Base-by-base conservation (phyloP, 2,888 invertebrate genomes). In the Bombylius major region DNA sequence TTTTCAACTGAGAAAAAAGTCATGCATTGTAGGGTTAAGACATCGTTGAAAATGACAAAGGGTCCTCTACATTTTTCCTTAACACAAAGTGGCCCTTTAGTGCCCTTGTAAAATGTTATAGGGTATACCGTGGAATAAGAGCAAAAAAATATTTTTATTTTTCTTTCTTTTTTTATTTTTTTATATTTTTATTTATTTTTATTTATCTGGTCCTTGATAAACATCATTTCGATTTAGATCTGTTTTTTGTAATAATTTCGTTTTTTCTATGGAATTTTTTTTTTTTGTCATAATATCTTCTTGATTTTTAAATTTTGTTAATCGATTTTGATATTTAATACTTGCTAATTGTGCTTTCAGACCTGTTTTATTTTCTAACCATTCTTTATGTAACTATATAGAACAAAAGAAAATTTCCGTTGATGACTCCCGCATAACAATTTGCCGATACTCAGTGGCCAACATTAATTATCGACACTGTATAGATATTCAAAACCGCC, bases 341-440 rank as follows among this genome's bases (percentile, higher is more conserved):
- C 3, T 23, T 23, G 23, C 23, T 23, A 23, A 23, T 23, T 23
- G 23, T 23, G 23, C 23, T 23, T 3, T 23, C 23, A 50, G 60
- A 58, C 59, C 66, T 61, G 64, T 66, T 6, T 71, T 69, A 53
- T 65, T 65, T 54, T 64, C 65, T n/a, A 73, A 62, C 73, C 73
- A 73, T 61, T 72, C 70, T 65, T 70, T 68, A 62, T 73, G 72
- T 66, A 72, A 69, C 73, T 73, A 60, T 7, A 55, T 53, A 42
- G 11, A 42, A 11, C 11, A 42, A 11, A 42, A 42, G 4, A 42
- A 42, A 1, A 23, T 23, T 23, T 23, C n/a, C n/a, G n/a, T n/a
- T n/a, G n/a, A n/a, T n/a, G n/a, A n/a, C n/a, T n/a, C 39, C 39
- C 6, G 39, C 8, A 42, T 11, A 11, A 42, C 39, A 42, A 42